Percentiles rank a stretch among this genome's conserved stretches.
Conservation (phyloP, 2,888 invertebrate species). For the Drosophila vallismaia region DNA sequence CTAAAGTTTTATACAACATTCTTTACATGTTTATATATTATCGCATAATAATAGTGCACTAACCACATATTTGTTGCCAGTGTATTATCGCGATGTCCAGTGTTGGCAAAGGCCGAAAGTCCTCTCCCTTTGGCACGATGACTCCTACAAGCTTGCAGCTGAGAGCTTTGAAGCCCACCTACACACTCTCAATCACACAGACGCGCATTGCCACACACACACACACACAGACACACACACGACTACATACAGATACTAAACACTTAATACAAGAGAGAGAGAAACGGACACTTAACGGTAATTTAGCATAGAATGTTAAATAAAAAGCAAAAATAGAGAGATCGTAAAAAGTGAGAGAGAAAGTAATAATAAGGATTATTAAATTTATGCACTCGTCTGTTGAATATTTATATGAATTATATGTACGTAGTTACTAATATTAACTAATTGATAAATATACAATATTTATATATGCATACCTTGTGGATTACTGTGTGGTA, state of each 20-base stretch:
- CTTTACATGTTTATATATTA: background rate
- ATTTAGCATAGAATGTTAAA: slow-evolving; percentile 27
- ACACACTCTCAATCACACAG: slow-evolving; percentile 27
- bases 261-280: slow-evolving; percentile 22
- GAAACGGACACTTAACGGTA: slow-evolving; percentile 24
- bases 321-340: slow-evolving; percentile 3
- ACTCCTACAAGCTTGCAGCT: slow-evolving; percentile 54
- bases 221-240: slow-evolving; percentile 10
- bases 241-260: slow-evolving; percentile 10
- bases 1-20: background rate
- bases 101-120: slow-evolving; percentile 45
- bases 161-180: slow-evolving; percentile 54
- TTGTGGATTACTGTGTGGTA: slow-evolving; percentile 40
- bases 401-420: slow-evolving; percentile 65
- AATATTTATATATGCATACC: slow-evolving; percentile 52
- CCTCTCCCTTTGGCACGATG: slow-evolving; percentile 45
- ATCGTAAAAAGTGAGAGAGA: slow-evolving; percentile 15
- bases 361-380: slow-evolving; percentile 57
- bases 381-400: slow-evolving; percentile 75
- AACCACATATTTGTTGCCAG: slow-evolving; percentile 10
- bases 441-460: slow-evolving; percentile 59
- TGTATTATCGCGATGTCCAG: slow-evolving; percentile 35
- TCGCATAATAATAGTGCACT: background rate
- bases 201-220: slow-evolving; percentile 6
- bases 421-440: slow-evolving; percentile 67